Base-by-base conservation (phyloP, 2,888 invertebrate genomes). In the Deilephila porcellus region DNA sequence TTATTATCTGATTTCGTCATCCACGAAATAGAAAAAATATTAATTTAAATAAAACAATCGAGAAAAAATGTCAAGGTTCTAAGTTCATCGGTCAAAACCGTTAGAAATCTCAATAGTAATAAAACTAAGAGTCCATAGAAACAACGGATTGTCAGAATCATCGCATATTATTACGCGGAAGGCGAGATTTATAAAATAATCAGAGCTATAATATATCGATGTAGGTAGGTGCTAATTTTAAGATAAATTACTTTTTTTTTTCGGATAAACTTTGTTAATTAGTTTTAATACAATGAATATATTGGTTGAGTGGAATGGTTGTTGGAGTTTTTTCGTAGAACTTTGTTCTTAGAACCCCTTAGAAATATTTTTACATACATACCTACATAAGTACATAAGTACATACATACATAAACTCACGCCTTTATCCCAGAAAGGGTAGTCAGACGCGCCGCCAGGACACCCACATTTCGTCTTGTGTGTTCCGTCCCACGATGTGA, bases 11-110 rank as follows among this genome's bases (percentile, higher is more conserved):
- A 67, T 67, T 67, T 29, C 11, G 6, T 67, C 37, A 25, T 52
- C 25, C 0, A 0, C 8, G 11, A 20, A 64, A 20, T 45, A 5
- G 1, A n/a, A 20, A 20, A 20, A 64, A 52, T 19, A 67, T 17
- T 52, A 64, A 64, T 52, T 63, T 37, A 5, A 63, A n/a, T 34
- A 63, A 6, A 67, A 67, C 67, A 67, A 67, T 67, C 64, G 17
- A n/a, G 4, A 45, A 52, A 1, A 52, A 67, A 67, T 67, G 67
- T 52, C 67, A 67, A 67, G 67, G 67, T 25, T 52, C 17, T 17
- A 52, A 67, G 67, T 45, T 67, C 67, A 25, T 4, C 25, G 14
- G 67, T 52, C 67, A 67, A 25, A 52, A 25, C 14, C 67, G 25
- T 45, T 52, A 67, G 6, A 25, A 37, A 45, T 45, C 45, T 45